phyloP scores from a whole-genome alignment of 2,797 vertebrate genomes.

The Momotus momota region DNA sequence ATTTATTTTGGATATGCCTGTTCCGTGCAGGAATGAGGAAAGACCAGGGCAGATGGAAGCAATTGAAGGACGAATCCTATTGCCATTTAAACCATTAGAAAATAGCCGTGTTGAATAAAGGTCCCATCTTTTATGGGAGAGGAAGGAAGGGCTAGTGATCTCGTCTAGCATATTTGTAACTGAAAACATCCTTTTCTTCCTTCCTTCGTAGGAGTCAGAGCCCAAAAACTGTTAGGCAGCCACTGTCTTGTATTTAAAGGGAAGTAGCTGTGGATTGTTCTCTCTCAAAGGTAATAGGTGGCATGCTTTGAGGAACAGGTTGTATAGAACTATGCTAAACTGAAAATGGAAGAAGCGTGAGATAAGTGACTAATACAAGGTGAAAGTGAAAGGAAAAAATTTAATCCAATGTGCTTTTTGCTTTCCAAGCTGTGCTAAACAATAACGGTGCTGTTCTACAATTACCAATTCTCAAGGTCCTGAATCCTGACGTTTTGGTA shows the following conservation, averaged over 20 bases:
- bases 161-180: not conserved
- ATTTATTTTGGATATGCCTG: not conserved
- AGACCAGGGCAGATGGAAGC: not conserved
- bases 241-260: not conserved
- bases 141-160: not conserved
- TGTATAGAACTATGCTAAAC: not conserved
- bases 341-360: constrained; percentile 12
- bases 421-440: not conserved
- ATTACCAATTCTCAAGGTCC: not conserved
- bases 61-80: not conserved
- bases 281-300: constrained; percentile 10
- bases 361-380: not conserved
- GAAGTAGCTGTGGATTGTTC: not conserved
- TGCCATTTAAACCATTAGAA: not conserved
- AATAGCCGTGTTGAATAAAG: not conserved
- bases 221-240: not conserved
- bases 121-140: not conserved
- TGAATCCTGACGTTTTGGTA: not conserved
- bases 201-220: not conserved
- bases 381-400: not conserved
- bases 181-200: not conserved
- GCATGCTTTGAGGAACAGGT: constrained; percentile 17
- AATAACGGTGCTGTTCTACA: not conserved
- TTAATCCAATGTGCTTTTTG: not conserved
- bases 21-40: not conserved